phyloP scores from a whole-genome alignment of 1,140 invertebrate species.

The Lasaia peninsularis region DNA sequence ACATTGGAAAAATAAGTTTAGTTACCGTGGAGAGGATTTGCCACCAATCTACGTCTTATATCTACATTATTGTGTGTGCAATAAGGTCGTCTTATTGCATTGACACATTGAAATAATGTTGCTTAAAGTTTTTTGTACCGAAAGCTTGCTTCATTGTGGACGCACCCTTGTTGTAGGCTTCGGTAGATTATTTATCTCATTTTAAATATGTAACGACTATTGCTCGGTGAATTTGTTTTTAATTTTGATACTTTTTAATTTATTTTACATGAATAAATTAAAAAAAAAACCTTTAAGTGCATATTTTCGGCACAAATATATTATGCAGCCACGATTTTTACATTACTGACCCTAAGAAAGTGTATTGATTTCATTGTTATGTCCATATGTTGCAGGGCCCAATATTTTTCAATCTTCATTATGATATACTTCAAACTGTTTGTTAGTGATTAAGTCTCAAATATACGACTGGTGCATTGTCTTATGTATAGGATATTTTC shows the following conservation, averaged over 20 bases:
- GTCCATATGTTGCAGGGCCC: conserved; percentile 17
- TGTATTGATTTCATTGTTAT: conserved; percentile 13
- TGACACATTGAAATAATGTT: too few relatives aligned
- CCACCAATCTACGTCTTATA: too few relatives aligned
- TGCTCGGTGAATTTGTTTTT: background rate
- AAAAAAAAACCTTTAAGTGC: background rate
- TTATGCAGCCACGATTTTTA: background rate
- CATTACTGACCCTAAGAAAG: conserved; percentile 9
- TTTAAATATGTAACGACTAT: too few relatives aligned
- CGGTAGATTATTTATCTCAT: background rate
- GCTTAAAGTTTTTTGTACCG: too few relatives aligned
- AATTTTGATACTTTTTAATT: too few relatives aligned
- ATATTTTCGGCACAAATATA: conserved; percentile 2
- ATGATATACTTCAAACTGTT: background rate
- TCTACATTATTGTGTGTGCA: too few relatives aligned
- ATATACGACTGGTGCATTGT: conserved; percentile 5
- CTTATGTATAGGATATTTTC: conserved; percentile 1
- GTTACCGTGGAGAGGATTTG: too few relatives aligned
- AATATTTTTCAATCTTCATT: conserved; percentile 11
- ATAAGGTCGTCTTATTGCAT: too few relatives aligned
- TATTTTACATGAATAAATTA: too few relatives aligned
- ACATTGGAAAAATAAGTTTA: too few relatives aligned
- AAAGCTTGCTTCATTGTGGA: too few relatives aligned
- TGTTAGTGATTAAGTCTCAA: conserved; percentile 10
- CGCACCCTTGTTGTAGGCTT: too few relatives aligned